Evolutionary conservation across 2,797 vertebrate genomes (phyloP).

Genomic region (Clamator glandarius): DNA sequence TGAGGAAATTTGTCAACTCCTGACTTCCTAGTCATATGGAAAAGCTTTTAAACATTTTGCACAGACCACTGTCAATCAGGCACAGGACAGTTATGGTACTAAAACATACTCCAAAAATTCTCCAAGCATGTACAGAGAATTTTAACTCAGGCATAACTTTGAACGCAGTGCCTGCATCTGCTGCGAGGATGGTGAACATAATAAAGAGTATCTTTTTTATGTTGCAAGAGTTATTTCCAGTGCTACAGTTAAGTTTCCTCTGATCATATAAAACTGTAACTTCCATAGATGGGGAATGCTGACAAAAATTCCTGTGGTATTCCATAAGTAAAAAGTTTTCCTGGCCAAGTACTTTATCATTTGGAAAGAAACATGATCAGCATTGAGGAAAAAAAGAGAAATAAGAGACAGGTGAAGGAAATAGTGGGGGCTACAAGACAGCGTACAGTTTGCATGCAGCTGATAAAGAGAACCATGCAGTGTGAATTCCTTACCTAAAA

Average conservation of each 20-base stretch:
- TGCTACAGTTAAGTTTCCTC: constrained; percentile 28
- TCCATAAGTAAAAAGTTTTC: not conserved
- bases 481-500: constrained; percentile 28
- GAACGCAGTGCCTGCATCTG: constrained; percentile 1
- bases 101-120: constrained; percentile 9
- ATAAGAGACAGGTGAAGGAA: constrained; percentile 25
- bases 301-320: constrained; percentile 10
- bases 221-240: constrained; percentile 16
- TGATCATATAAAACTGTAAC: constrained; percentile 29
- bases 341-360: not conserved
- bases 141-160: not conserved
- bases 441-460: not conserved
- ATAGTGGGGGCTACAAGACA: not conserved
- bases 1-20: constrained; percentile 66
- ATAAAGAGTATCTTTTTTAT: constrained; percentile 40
- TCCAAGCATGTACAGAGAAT: not conserved
- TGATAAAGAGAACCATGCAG: constrained; percentile 16
- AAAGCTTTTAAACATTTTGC: constrained; percentile 68
- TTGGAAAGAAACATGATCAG: constrained; percentile 5
- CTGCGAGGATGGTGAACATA: constrained; percentile 14
- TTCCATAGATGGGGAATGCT: not conserved
- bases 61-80: constrained; percentile 16
- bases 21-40: constrained; percentile 75
- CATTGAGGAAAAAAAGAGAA: constrained; percentile 5
- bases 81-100: not conserved